Conservation (phyloP, 1,140 invertebrate species). For the Lasaia peninsularis region DNA sequence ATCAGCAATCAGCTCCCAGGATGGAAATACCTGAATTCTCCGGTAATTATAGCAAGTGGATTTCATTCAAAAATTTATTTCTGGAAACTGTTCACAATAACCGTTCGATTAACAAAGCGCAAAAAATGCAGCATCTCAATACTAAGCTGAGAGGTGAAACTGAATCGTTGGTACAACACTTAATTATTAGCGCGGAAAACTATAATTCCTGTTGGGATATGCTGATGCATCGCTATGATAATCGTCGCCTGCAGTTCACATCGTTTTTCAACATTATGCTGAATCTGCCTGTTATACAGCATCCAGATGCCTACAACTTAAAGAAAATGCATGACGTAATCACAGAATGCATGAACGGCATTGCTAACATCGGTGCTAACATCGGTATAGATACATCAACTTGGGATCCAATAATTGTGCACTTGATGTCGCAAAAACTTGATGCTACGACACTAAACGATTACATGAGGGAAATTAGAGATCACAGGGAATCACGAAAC, state of each 20-base stretch:
- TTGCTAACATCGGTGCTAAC: conserved; percentile 26
- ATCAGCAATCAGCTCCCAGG: conserved; percentile 21
- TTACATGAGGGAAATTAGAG: neutral
- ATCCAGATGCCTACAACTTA: conserved; percentile 20
- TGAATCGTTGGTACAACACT: conserved; percentile 13
- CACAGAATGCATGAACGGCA: conserved; percentile 25
- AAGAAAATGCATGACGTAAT: conserved; percentile 28
- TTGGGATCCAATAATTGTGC: conserved; percentile 30
- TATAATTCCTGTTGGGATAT: conserved; percentile 15
- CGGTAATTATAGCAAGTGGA: conserved; percentile 39
- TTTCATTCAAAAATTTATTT: conserved; percentile 42
- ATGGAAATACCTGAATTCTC: conserved; percentile 37
- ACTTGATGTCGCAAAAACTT: conserved; percentile 27
- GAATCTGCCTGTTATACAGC: neutral
- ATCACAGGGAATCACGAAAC: conserved; percentile 2
- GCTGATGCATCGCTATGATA: conserved; percentile 12
- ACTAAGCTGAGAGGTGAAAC: conserved; percentile 12
- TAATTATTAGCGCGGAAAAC: conserved; percentile 15
- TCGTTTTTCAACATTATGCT: conserved; percentile 25
- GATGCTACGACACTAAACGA: conserved; percentile 14
- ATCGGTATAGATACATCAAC: conserved; percentile 22
- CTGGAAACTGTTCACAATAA: conserved; percentile 37
- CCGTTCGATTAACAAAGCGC: conserved; percentile 23
- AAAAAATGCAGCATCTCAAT: conserved; percentile 32
- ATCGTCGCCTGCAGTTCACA: conserved; percentile 22